Base-by-base conservation (phyloP, 1,140 invertebrate genomes). In the Caenorhabditis brenneri region DNA sequence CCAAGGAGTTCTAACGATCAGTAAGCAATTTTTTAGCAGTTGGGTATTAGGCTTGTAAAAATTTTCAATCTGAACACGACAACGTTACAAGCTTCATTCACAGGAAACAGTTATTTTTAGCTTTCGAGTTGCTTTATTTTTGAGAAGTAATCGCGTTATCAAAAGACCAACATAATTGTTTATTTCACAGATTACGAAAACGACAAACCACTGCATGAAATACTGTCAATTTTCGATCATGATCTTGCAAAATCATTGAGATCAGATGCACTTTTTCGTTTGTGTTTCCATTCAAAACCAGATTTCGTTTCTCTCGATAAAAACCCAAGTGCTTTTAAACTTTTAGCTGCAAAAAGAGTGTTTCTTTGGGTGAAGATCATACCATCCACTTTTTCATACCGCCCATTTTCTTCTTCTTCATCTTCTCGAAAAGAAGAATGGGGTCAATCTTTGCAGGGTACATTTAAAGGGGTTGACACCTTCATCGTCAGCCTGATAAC, bases 221-320 rank as follows among this genome's bases (percentile, higher is more conserved):
- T 12, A 19, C 29, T 65, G 12, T 36, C 31, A 19, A 33, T 65
- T 19, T 65, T 24, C 36, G 58, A 33, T 65, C 3, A 65, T 42
- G 36, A 65, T 60, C 80, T 69, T 69, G 31, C 60, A 46, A 49
- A 82, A 81, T 58, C 80, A 51, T 2, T 80, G 29, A 12, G 80
- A 81, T 81, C 80, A 55, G 31, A 24, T 79, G 74, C 74, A 49
- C 74, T 48, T 46, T 49, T 74, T 74, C 19, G 24, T 36, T 65
- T 65, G 5, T 27, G 31, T 39, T 74, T 36, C 39, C 39, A 49
- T 79, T 24, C 46, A 5, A 46, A 79, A 46, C 46, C 39, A 0
- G 39, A 24, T 46, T 79, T 9, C 24, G 2, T 10, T 24, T 24
- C 46, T 24, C 10, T 24, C 46, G n/a, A n/a, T n/a, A n/a, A n/a